Base-by-base conservation (phyloP, 2,113 vertebrate genomes). In the Nannospalax galili region DNA sequence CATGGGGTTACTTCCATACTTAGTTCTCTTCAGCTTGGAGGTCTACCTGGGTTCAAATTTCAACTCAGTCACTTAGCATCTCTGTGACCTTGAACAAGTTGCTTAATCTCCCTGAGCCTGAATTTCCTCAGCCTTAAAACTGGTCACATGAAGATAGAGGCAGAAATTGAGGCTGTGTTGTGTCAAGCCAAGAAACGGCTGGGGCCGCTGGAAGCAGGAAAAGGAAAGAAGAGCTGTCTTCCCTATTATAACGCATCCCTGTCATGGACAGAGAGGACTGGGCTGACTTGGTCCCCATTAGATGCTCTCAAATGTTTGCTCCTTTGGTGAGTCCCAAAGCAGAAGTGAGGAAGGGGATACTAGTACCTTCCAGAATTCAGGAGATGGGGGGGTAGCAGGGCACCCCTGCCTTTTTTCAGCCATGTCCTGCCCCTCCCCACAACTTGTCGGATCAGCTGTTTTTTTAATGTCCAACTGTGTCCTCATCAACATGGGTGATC, bases 381-480 rank as follows among this genome's bases (percentile, higher is more conserved):
- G 52, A 30, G 24, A 65, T 37, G 7, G 60, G 42, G 40, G 20
- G 52, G 17, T 64, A 30, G 73, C 73, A 48, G 26, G 30, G 30
- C 19, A 16, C 7, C 42, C 10, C 22, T 74, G 48, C 40, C 45
- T 37, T 45, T 84, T 81, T 69, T 30, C 65, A 62, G 37, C 30
- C 12, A 84, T 82, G 48, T 11, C 42, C 60, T 84, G 78, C 12
- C 24, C 28, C n/a, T 45, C 1, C 30, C 22, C 9, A 24, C 30
- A n/a, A 62, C 30, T 91, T 62, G 69, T 48, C 60, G 12, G 96
- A n/a, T 86, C 89, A 81, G 70, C 96, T 92, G 65, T n/a, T n/a
- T 93, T 95, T 91, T 73, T 74, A 20, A 32, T 72, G 92, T 90
- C 93, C 95, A 95, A 93, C 88, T 97, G 96, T 95, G 91, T 77